A percentile compares a stretch with the other conserved stretches of the same genome.
Evolutionary conservation across 2,113 vertebrate genomes (phyloP).

Genomic region (Caranx melampygus): DNA sequence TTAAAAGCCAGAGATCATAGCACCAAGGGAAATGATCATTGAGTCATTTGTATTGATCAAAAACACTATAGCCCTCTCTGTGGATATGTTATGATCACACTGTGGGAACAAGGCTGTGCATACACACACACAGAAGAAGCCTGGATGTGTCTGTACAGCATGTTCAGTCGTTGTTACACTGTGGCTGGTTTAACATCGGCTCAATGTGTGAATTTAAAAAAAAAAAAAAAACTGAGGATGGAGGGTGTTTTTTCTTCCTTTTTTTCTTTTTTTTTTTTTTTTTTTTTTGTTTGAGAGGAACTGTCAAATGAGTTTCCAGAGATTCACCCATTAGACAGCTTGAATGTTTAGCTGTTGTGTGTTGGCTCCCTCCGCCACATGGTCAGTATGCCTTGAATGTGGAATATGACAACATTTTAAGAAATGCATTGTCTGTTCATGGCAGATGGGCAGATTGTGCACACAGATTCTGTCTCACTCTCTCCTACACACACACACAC

Average conservation of each 20-base stretch:
- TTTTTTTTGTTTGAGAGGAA: background rate
- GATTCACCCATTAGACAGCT: slow-evolving; percentile 36
- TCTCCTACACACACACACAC: background rate
- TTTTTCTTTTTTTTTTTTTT: background rate
- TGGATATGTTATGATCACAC: background rate
- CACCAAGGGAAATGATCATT: slow-evolving; percentile 3
- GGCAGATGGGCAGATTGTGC: slow-evolving; percentile 48
- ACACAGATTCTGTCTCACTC: slow-evolving; percentile 21
- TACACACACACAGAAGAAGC: too few relatives aligned
- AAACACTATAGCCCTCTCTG: slow-evolving; percentile 1
- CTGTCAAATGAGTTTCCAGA: slow-evolving; percentile 39
- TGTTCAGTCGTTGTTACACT: background rate
- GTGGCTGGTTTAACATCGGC: slow-evolving; percentile 31
- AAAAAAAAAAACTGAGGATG: background rate
- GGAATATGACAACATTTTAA: slow-evolving; percentile 39
- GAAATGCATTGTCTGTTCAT: slow-evolving; percentile 35
- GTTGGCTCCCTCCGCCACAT: slow-evolving; percentile 31
- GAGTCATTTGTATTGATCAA: slow-evolving; percentile 37
- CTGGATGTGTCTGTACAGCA: background rate
- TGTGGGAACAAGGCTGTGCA: background rate
- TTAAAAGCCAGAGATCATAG: slow-evolving; percentile 23
- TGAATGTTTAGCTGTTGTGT: slow-evolving; percentile 34
- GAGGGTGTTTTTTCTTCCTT: background rate
- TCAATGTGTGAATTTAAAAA: background rate
- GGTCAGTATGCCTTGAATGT: slow-evolving; percentile 31